A percentile compares a stretch with the other conserved stretches of the same genome.
Evolutionary conservation across 1,140 invertebrate genomes (phyloP).

Genomic region (Lerema accius): DNA sequence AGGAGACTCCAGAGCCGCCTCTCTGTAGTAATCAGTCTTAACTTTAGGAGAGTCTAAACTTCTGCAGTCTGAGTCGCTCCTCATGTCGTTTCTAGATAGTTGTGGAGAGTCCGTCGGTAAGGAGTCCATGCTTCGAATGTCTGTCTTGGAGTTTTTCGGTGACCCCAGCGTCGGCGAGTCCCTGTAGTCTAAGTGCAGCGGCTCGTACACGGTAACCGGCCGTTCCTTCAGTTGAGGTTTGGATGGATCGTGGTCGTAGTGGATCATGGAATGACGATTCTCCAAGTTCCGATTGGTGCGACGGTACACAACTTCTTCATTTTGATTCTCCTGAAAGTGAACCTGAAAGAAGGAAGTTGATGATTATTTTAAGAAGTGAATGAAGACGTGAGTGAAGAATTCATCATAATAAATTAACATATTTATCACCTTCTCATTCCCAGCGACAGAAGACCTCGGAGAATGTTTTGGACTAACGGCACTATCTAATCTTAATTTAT

Average conservation of each 20-base stretch:
- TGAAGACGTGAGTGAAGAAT: too few relatives aligned
- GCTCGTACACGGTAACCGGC: conserved; percentile 71
- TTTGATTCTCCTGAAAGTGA: conserved; percentile 71
- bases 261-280: conserved; percentile 78
- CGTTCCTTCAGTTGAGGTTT: conserved; percentile 72
- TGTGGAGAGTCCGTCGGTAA: conserved; percentile 80
- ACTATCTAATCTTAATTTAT: conserved; percentile 77
- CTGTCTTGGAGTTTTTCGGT: conserved; percentile 70
- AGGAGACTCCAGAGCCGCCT: conserved; percentile 63
- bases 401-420: too few relatives aligned
- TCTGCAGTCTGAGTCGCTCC: conserved; percentile 69
- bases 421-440: conserved; percentile 70
- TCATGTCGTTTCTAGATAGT: conserved; percentile 74
- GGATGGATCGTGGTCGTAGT: conserved; percentile 71
- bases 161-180: conserved; percentile 72
- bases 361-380: too few relatives aligned
- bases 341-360: conserved; percentile 53
- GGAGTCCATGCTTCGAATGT: conserved; percentile 80
- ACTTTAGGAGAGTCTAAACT: conserved; percentile 79
- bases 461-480: conserved; percentile 79
- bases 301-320: conserved; percentile 63
- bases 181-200: conserved; percentile 68
- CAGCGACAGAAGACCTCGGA: conserved; percentile 51
- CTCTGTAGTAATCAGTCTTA: conserved; percentile 75
- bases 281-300: conserved; percentile 64